Evolutionary conservation across 2,888 invertebrate genomes (phyloP).

Genomic region (Phalera bucephala): DNA sequence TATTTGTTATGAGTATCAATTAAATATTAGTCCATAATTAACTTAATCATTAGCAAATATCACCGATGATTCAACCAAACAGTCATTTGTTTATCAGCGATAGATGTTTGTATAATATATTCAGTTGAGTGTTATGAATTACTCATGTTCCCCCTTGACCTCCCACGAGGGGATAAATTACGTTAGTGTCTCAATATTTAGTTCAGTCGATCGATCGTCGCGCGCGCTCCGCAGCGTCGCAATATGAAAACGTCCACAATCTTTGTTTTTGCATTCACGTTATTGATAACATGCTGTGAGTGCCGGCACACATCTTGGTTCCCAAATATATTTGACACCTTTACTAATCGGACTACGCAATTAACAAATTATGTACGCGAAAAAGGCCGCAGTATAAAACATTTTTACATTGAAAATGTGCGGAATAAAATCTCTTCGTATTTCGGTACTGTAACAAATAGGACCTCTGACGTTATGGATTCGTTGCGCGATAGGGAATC

Average conservation of each 20-base stretch:
- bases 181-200: conserved; percentile 39
- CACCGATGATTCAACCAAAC: conserved; percentile 16
- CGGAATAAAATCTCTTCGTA: conserved; percentile 57
- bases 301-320: conserved; percentile 51
- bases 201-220: conserved; percentile 43
- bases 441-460: conserved; percentile 34
- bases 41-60: neutral
- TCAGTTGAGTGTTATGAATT: conserved; percentile 26
- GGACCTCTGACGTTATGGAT: conserved; percentile 8
- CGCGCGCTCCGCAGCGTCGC: conserved; percentile 19
- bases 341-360: conserved; percentile 58
- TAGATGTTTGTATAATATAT: neutral
- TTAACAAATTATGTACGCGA: conserved; percentile 58
- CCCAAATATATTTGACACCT: conserved; percentile 54
- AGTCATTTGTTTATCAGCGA: conserved; percentile 18
- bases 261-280: conserved; percentile 41
- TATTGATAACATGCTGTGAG: conserved; percentile 46
- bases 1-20: neutral
- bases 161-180: conserved; percentile 48
- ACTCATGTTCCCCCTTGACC: conserved; percentile 59
- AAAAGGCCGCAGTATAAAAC: conserved; percentile 54
- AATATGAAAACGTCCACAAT: conserved; percentile 54
- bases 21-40: neutral
- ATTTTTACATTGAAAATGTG: conserved; percentile 58
- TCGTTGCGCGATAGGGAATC: conserved; percentile 21